phyloP scores from a whole-genome alignment of 2,797 vertebrate genomes.

The Sparus aurata region DNA sequence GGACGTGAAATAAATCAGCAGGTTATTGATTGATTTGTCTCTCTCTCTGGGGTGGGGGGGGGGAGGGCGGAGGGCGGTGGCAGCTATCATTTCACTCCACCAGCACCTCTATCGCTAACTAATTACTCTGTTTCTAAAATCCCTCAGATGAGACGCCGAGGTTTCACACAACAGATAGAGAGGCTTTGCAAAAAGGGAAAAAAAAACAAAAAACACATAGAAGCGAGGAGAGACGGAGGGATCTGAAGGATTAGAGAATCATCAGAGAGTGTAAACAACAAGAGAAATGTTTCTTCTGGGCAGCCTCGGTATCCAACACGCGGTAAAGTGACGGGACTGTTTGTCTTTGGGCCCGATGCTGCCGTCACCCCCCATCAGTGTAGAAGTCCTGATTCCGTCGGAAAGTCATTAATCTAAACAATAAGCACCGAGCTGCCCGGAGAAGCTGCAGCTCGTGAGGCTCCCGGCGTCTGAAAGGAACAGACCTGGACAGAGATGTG shows the following conservation, averaged over 20 bases:
- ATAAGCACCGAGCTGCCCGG: not conserved
- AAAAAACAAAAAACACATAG: not conserved
- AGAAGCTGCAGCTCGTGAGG: conserved; percentile 5
- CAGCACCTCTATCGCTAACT: conserved; percentile 75
- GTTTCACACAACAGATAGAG: conserved; percentile 59
- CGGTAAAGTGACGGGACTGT: conserved; percentile 1
- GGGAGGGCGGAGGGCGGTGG: conserved; percentile 12
- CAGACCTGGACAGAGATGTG: not conserved
- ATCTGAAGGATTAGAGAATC: conserved; percentile 64
- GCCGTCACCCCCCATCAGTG: conserved; percentile 10
- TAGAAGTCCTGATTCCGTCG: conserved; percentile 21
- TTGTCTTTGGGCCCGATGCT: conserved; percentile 31
- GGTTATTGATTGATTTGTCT: conserved; percentile 82
- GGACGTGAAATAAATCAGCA: conserved; percentile 80
- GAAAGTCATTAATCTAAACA: conserved; percentile 41
- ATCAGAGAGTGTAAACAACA: conserved; percentile 65
- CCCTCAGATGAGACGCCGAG: conserved; percentile 67
- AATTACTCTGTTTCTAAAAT: conserved; percentile 81
- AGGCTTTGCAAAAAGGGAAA: conserved; percentile 41
- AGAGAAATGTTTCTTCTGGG: conserved; percentile 36
- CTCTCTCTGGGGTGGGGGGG: conserved; percentile 62
- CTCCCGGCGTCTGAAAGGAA: not conserved
- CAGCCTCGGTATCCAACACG: conserved; percentile 23
- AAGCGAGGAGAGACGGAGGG: conserved; percentile 17
- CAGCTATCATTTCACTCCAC: conserved; percentile 77